Base-by-base conservation (phyloP, 1,140 invertebrate species). In the Apis cerana region DNA sequence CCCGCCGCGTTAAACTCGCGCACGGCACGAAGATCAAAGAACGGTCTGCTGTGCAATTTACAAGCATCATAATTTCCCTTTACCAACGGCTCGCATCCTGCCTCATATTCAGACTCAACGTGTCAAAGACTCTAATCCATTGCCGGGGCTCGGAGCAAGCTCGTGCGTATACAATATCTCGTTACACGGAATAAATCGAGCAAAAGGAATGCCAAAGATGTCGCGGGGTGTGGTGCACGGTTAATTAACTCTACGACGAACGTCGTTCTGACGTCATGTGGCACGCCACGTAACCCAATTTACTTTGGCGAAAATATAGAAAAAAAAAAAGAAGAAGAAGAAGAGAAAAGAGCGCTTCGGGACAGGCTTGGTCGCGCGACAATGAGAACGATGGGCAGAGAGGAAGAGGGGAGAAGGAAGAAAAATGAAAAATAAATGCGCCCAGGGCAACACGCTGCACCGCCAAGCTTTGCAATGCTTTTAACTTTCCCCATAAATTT, bases 401-500 rank as follows among this genome's bases (percentile, higher is more conserved):
- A 23, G n/a, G 58, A 56, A 65, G n/a, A 43, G 54, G 33, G 48
- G 72, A 17, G 72, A 67, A 67, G 80, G 81, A 65, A 85, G 80
- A 90, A 85, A 89, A 89, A 89, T 85, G 85, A 88, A 88, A 86
- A 90, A 86, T 88, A 89, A 88, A 91, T 83, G 84, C 83, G 79
- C 83, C 80, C 75, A 75, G 79, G 86, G 86, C 83, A 87, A 85
- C 88, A 85, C 87, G 80, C 78, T 84, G 85, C 85, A 88, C 80
- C 83, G 86, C 85, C 83, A 86, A 91, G 89, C 89, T 91, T 27
- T 88, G 90, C 88, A 84, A 90, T 90, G 87, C 91, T 92, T 90
- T 92, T 91, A 93, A 93, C 91, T 92, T 93, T 90, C 54, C 71
- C 88, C 90, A 91, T 93, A 93, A 93, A 93, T 93, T 92, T 93